phyloP scores from a whole-genome alignment of 2,797 vertebrate genomes.

The Sarcophilus harrisii region DNA sequence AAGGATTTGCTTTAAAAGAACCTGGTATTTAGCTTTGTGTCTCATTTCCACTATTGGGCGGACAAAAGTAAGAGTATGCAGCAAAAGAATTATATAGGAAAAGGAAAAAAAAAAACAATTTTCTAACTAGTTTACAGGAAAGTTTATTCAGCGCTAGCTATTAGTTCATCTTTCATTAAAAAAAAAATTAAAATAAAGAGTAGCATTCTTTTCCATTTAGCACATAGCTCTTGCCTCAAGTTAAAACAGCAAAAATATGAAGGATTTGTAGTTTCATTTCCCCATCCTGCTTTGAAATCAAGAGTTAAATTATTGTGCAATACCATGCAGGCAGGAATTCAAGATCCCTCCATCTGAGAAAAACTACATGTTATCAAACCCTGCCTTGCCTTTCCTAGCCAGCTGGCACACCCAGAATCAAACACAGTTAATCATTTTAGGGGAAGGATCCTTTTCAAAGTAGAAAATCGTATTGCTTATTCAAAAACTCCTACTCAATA shows the following conservation, averaged over 20 bases:
- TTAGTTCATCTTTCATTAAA: slow-evolving; percentile 29
- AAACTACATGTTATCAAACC: slow-evolving; percentile 79
- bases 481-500: slow-evolving; percentile 81
- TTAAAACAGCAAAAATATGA: slow-evolving; percentile 40
- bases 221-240: background rate
- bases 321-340: slow-evolving; percentile 75
- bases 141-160: background rate
- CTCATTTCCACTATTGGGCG: background rate
- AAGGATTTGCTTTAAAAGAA: slow-evolving; percentile 68
- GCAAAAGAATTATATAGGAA: slow-evolving; percentile 41
- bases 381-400: slow-evolving; percentile 78
- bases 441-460: slow-evolving; percentile 84
- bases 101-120: slow-evolving; percentile 27
- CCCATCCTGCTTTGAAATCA: slow-evolving; percentile 77
- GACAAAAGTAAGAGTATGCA: background rate
- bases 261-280: slow-evolving; percentile 69
- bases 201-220: slow-evolving; percentile 15
- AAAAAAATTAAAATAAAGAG: slow-evolving; percentile 40
- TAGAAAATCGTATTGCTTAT: slow-evolving; percentile 84
- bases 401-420: slow-evolving; percentile 81
- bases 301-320: slow-evolving; percentile 78
- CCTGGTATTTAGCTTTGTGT: slow-evolving; percentile 61
- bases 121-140: slow-evolving; percentile 30
- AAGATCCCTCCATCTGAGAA: slow-evolving; percentile 79
- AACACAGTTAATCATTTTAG: slow-evolving; percentile 83